Evolutionary conservation across 92 coral and sea anemone species (phyloP).

Genomic region (Actinernus sp.): DNA sequence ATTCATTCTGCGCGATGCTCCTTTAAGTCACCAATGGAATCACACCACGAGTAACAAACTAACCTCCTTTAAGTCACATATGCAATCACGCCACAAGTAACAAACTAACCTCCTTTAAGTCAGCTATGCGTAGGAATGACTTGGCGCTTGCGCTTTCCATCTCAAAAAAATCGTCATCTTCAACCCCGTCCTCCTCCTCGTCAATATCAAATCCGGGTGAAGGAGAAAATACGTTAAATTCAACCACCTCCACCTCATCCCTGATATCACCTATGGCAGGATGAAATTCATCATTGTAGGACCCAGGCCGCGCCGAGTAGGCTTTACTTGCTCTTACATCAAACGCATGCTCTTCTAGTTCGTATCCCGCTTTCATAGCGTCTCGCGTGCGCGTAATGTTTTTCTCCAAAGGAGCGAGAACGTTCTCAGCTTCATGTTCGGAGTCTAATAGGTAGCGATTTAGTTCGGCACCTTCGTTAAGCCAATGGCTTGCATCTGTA

Average conservation of each 20-base stretch:
- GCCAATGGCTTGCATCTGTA: not conserved
- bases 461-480: not conserved
- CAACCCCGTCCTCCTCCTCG: no score
- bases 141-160: not conserved
- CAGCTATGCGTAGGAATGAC: not conserved
- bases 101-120: conserved; percentile 1
- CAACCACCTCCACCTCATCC: not conserved
- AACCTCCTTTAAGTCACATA: no score
- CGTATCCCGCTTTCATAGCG: not conserved
- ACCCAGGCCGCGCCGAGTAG: no score
- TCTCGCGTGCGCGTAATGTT: not conserved
- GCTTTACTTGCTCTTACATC: not conserved
- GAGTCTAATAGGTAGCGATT: no score
- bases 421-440: no score
- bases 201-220: no score
- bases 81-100: no score
- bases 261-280: conserved; percentile 20
- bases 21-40: no score
- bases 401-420: not conserved
- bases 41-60: no score
- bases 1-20: no score
- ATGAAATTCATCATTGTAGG: conserved; percentile 11
- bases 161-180: no score
- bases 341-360: not conserved
- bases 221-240: not conserved